Evolutionary conservation across 1,140 invertebrate genomes (phyloP).

Genomic region (Philopotamus ludificatus): DNA sequence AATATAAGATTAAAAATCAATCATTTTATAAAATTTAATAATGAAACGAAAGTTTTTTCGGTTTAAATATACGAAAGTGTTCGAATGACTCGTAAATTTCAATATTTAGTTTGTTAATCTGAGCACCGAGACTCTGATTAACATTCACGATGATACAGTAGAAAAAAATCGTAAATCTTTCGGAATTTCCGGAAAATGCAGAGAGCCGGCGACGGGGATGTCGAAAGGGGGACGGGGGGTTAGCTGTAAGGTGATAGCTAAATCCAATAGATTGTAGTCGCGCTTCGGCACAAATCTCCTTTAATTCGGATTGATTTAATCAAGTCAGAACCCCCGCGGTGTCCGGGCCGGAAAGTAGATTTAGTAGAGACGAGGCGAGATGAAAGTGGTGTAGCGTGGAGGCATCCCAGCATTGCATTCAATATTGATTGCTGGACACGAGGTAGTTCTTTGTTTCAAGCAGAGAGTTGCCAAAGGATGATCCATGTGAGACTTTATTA

Average conservation of each 20-base stretch:
- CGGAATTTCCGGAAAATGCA: background rate
- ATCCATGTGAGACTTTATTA: no score
- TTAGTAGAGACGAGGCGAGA: background rate
- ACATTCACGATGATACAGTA: background rate
- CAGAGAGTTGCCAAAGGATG: no score
- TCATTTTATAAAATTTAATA: no score
- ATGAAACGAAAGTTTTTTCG: no score
- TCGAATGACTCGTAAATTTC: no score
- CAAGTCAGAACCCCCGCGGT: conserved; percentile 35
- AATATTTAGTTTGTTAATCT: no score
- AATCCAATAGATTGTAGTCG: conserved; percentile 39
- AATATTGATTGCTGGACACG: no score
- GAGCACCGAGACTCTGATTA: background rate
- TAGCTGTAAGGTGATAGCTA: conserved; percentile 25
- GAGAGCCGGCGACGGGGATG: background rate
- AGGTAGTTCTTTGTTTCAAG: no score
- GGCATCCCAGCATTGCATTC: no score
- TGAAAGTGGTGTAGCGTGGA: no score
- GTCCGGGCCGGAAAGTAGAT: background rate
- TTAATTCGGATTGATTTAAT: conserved; percentile 43
- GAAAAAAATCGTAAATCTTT: background rate
- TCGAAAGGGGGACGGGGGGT: background rate
- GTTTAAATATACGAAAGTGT: no score
- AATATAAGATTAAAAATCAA: no score
- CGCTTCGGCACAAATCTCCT: conserved; percentile 39